Percentiles rank a stretch among this genome's conserved stretches.
These are phyloP conservation scores for Cosmopolites sordidus DNA, from an alignment of 2,888 invertebrate species.

Conservation along the genomic window DNA sequence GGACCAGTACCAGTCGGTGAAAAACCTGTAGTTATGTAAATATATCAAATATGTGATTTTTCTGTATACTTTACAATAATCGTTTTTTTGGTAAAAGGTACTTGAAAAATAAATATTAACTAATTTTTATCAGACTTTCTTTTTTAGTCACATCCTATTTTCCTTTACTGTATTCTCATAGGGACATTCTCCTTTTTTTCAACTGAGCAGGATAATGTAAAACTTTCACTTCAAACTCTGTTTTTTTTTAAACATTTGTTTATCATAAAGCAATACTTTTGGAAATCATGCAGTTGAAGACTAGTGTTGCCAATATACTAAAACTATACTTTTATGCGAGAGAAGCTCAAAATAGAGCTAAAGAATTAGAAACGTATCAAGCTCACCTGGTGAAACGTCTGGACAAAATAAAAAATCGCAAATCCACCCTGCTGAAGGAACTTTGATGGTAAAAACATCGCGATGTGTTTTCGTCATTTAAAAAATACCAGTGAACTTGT, in stretches of 20 bases:
- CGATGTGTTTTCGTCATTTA: neutral
- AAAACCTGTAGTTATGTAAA: constrained; percentile 28
- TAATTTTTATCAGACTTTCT: constrained; percentile 27
- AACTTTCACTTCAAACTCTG: too few relatives aligned
- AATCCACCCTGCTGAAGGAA: constrained; percentile 85
- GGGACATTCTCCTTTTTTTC: too few relatives aligned
- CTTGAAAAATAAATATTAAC: constrained; percentile 36
- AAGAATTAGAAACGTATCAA: constrained; percentile 94
- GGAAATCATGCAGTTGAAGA: too few relatives aligned
- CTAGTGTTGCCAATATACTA: too few relatives aligned
- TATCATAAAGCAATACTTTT: too few relatives aligned
- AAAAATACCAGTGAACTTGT: neutral
- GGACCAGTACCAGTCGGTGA: neutral
- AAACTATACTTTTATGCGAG: constrained; percentile 63
- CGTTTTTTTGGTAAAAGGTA: constrained; percentile 39
- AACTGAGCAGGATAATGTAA: too few relatives aligned
- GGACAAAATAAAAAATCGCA: constrained; percentile 95
- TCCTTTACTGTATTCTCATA: too few relatives aligned
- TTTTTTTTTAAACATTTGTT: too few relatives aligned
- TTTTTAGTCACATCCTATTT: too few relatives aligned
- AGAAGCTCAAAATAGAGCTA: constrained; percentile 85
- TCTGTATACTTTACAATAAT: constrained; percentile 38
- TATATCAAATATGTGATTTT: constrained; percentile 40
- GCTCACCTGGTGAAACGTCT: constrained; percentile 93
- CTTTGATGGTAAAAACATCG: constrained; percentile 59